These are phyloP conservation scores for Clivina fossor DNA, from an alignment of 2,888 invertebrate species.

Conservation along the genomic window DNA sequence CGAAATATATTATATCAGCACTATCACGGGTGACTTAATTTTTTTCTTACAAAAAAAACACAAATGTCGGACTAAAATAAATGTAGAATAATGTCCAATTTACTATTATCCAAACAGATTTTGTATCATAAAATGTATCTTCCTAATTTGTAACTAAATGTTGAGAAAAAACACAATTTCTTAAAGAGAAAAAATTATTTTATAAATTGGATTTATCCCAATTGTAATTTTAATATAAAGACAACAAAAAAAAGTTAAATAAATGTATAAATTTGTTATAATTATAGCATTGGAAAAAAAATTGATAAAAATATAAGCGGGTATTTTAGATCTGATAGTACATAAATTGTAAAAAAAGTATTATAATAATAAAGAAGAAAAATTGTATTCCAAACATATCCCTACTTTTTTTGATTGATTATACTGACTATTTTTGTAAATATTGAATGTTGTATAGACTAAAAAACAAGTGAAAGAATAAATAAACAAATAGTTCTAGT, in stretches of 20 bases:
- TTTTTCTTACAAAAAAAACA: too few relatives aligned
- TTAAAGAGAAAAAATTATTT: conserved; percentile 9
- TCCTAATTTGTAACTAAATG: conserved; percentile 8
- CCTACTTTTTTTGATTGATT: conserved; percentile 16
- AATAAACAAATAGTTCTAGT: conserved; percentile 26
- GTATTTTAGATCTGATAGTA: conserved; percentile 3
- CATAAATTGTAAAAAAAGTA: too few relatives aligned
- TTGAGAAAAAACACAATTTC: conserved; percentile 6
- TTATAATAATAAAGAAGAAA: too few relatives aligned
- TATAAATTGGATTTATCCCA: conserved; percentile 10
- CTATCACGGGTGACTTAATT: too few relatives aligned
- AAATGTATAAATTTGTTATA: conserved; percentile 21
- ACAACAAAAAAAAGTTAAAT: conserved; percentile 1
- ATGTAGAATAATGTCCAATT: too few relatives aligned
- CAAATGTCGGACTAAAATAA: too few relatives aligned
- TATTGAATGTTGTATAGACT: conserved; percentile 28
- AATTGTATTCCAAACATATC: conserved; percentile 29
- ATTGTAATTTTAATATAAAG: conserved; percentile 7
- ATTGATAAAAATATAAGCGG: conserved; percentile 23
- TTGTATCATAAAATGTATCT: too few relatives aligned
- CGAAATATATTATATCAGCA: too few relatives aligned
- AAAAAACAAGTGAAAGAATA: too few relatives aligned
- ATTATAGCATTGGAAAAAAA: conserved; percentile 11
- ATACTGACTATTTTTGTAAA: conserved; percentile 32
- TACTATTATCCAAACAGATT: too few relatives aligned